phyloP scores from a whole-genome alignment of 2,888 invertebrate genomes.

The Lagria hirta region DNA sequence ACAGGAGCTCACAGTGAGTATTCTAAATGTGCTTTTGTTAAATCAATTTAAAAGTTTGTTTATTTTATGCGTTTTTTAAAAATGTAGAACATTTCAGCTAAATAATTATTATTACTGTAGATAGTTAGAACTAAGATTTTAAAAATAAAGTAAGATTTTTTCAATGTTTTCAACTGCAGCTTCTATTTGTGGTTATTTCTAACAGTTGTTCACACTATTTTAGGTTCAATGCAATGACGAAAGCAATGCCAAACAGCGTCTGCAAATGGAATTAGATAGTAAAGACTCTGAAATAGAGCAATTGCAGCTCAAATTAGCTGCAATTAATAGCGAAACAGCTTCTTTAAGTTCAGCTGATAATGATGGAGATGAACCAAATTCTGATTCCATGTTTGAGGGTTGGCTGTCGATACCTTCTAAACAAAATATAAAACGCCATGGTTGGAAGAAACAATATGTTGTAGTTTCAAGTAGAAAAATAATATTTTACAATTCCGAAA shows the following conservation, averaged over 20 bases:
- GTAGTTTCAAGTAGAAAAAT: slow-evolving; percentile 96
- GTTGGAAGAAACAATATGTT: slow-evolving; percentile 96
- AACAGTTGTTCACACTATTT: slow-evolving; percentile 35
- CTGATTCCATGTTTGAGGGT: slow-evolving; percentile 85
- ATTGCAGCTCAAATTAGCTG: slow-evolving; percentile 79
- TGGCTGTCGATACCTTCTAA: slow-evolving; percentile 95
- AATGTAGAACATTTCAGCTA: too few relatives aligned
- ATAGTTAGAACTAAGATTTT: too few relatives aligned
- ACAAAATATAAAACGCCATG: slow-evolving; percentile 92
- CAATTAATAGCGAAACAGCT: slow-evolving; percentile 82
- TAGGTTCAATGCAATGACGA: slow-evolving; percentile 84
- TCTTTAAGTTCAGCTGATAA: slow-evolving; percentile 89
- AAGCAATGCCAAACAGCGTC: slow-evolving; percentile 70
- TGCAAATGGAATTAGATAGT: slow-evolving; percentile 95
- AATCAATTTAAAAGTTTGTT: neutral
- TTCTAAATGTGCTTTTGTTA: neutral
- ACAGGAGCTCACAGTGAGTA: slow-evolving; percentile 67
- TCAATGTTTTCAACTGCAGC: slow-evolving; percentile 2
- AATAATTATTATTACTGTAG: too few relatives aligned
- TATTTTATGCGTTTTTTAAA: neutral
- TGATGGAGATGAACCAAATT: slow-evolving; percentile 71
- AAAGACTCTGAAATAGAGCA: slow-evolving; percentile 97
- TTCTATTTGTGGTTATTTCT: slow-evolving; percentile 15
- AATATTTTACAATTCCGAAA: slow-evolving; percentile 94
- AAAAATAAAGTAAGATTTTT: neutral